These are phyloP conservation scores for Microdon myrmicae DNA, from an alignment of 2,888 invertebrate species.

Conservation along the genomic window DNA sequence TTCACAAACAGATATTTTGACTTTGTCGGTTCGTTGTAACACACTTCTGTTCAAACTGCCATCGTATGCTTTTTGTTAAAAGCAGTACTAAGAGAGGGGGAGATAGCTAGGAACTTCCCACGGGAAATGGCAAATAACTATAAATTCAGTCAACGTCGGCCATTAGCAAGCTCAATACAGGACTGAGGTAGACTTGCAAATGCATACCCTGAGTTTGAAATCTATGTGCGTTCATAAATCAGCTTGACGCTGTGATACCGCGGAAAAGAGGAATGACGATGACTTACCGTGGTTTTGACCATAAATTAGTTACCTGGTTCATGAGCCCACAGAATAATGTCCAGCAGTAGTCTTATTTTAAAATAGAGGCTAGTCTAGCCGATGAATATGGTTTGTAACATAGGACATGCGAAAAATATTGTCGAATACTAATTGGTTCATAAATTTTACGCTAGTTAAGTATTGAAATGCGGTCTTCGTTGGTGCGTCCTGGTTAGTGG, in stretches of 20 bases:
- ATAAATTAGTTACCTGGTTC: slow-evolving; percentile 27
- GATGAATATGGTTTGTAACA: slow-evolving; percentile 19
- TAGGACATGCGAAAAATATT: slow-evolving; percentile 11
- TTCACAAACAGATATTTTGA: not conserved
- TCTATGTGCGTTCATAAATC: slow-evolving; percentile 19
- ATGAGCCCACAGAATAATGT: slow-evolving; percentile 13
- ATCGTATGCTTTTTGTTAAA: slow-evolving; percentile 10
- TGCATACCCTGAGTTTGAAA: slow-evolving; percentile 14
- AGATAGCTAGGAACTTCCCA: too few relatives aligned
- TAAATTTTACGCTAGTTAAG: slow-evolving; percentile 18
- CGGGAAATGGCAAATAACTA: slow-evolving; percentile 12
- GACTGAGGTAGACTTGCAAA: slow-evolving; percentile 11
- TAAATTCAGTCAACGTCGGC: slow-evolving; percentile 19
- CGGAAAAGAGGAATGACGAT: not conserved
- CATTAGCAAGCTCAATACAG: slow-evolving; percentile 4
- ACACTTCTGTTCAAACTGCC: too few relatives aligned
- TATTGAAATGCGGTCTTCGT: too few relatives aligned
- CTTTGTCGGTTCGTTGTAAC: slow-evolving; percentile 9
- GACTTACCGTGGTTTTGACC: slow-evolving; percentile 7
- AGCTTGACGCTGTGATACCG: not conserved
- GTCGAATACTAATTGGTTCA: slow-evolving; percentile 32
- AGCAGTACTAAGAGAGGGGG: slow-evolving; percentile 1
- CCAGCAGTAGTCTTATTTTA: slow-evolving; percentile 27
- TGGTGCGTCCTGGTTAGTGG: too few relatives aligned
- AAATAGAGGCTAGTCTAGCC: slow-evolving; percentile 19